A percentile compares a stretch with the other conserved stretches of the same genome.
Evolutionary conservation across 2,797 vertebrate species (phyloP).

Genomic region (Manis javanica): DNA sequence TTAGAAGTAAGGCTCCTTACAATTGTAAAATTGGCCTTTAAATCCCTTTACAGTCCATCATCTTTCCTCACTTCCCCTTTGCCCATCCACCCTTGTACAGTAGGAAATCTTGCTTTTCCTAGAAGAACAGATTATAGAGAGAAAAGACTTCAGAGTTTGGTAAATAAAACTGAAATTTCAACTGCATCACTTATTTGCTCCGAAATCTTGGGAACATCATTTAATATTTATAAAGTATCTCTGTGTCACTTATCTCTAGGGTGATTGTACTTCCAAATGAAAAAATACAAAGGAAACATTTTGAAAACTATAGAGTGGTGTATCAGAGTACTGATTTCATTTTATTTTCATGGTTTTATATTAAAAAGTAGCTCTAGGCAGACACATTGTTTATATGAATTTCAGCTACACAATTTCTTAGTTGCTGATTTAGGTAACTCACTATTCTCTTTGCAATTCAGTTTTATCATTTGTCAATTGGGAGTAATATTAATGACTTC

Average conservation of each 20-base stretch:
- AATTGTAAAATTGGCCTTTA: background rate
- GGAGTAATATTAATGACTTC: background rate
- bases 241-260: background rate
- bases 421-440: background rate
- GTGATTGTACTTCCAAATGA: background rate
- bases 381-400: background rate
- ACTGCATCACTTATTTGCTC: background rate
- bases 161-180: background rate
- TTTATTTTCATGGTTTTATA: background rate
- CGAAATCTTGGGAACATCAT: background rate
- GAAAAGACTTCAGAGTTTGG: background rate
- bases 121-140: background rate
- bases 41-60: background rate
- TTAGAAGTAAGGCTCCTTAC: background rate
- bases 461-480: background rate
- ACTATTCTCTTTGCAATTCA: background rate
- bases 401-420: background rate
- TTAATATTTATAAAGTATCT: background rate
- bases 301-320: background rate
- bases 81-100: background rate
- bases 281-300: background rate
- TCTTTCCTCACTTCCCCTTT: background rate
- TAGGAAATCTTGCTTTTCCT: background rate
- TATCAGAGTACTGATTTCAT: background rate
- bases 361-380: background rate